Percentiles rank a stretch among this genome's conserved stretches.
phyloP scores from a whole-genome alignment of 2,888 invertebrate genomes.

The Drosophila kuntzei region DNA sequence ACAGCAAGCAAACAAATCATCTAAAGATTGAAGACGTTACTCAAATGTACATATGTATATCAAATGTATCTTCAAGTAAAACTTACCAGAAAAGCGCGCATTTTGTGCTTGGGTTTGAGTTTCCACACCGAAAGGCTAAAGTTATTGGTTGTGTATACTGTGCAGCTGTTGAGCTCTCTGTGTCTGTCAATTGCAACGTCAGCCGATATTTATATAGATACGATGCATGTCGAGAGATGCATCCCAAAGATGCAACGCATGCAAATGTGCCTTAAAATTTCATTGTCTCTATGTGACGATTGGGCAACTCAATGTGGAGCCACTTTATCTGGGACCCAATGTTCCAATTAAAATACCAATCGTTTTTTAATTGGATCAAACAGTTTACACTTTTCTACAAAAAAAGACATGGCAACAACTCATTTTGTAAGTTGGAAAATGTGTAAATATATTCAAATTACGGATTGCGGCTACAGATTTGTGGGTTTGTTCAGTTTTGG shows the following conservation, averaged over 20 bases:
- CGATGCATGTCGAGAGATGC: constrained; percentile 10
- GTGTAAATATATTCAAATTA: constrained; percentile 72
- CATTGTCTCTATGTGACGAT: constrained; percentile 30
- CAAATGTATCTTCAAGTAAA: background rate
- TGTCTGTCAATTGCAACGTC: constrained; percentile 53
- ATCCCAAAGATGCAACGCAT: constrained; percentile 32
- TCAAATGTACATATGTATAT: background rate
- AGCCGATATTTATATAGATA: constrained; percentile 57
- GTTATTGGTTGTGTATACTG: constrained; percentile 47
- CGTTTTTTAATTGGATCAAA: constrained; percentile 71
- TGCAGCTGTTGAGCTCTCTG: constrained; percentile 57
- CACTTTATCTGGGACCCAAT: constrained; percentile 29
- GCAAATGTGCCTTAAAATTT: constrained; percentile 43
- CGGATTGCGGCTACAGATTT: constrained; percentile 11
- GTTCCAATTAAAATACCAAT: constrained; percentile 66
- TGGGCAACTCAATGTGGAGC: constrained; percentile 35
- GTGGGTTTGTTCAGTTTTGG: constrained; percentile 35
- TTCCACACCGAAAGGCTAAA: constrained; percentile 51
- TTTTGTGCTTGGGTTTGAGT: constrained; percentile 57
- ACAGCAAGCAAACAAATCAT: constrained; percentile 72
- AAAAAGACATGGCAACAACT: constrained; percentile 18
- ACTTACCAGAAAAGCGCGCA: constrained; percentile 79
- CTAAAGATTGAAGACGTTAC: constrained; percentile 37
- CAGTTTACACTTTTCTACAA: constrained; percentile 40
- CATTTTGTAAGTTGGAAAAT: constrained; percentile 47